Base-by-base conservation (phyloP, 2,113 vertebrate genomes). In the Cynoglossus semilaevis region DNA sequence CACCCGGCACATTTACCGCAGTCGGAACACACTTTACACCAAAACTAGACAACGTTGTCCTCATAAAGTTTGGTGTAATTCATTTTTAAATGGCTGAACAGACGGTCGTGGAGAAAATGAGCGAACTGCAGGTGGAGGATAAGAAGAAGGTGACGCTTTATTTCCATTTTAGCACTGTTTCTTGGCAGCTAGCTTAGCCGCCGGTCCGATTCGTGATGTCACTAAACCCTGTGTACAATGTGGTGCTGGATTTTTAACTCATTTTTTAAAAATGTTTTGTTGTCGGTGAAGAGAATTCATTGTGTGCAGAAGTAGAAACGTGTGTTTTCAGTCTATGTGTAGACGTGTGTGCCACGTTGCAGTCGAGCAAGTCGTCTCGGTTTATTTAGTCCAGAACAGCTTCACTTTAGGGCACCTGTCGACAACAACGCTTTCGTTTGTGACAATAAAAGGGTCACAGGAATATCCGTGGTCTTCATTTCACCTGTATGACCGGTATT, bases 61-160 rank as follows among this genome's bases (percentile, higher is more conserved):
- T 36, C 40, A 42, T 0, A 49, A 43, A 56, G 13, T 42, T 5
- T 15, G 17, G 34, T 46, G 19, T 11, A 46, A n/a, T 44, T 58
- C 7, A n/a, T 37, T 3, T 40, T 36, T 29, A 35, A 43, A 91
- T 92, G 91, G 70, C 88, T 7, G 87, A 81, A 17, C 76, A 85
- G 8, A 42, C 70, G 11, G 73, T 91, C 9, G 74, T 61, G 47
- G 83, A 88, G 34, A 84, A 90, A 50, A 84, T 92, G 87, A 89
- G 83, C 51, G 79, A 80, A 19, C 9, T 92, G 49, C 50, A 89
- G 45, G 66, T 92, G 29, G 41, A 68, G 15, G 82, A 63, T 7
- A 70, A 52, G 12, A 87, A 88, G 70, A 88, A 89, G 89, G 89
- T 90, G 69, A 71, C 1, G 7, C 8, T 51, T 29, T 0, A 11